A percentile compares a stretch with the other conserved stretches of the same genome.
Conservation (phyloP, 1,140 invertebrate species). For the Pseudomyrmex dendroicus region DNA sequence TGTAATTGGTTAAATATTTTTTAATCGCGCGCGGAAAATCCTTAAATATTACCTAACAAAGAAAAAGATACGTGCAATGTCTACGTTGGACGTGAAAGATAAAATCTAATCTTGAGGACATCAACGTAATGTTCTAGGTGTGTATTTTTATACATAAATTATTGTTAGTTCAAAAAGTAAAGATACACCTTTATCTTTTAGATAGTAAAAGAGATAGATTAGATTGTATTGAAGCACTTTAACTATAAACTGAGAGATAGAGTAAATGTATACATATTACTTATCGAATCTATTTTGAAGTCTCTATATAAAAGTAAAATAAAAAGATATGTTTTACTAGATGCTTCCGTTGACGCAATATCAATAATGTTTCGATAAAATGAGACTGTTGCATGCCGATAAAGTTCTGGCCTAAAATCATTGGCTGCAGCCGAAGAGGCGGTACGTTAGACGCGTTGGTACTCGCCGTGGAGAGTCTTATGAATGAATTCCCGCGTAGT, state of each 20-base stretch:
- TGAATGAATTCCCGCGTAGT: slow-evolving; percentile 75
- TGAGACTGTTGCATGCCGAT: neutral
- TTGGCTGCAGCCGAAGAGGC: slow-evolving; percentile 68
- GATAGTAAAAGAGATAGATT: no score
- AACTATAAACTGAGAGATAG: no score
- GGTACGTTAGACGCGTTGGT: slow-evolving; percentile 68
- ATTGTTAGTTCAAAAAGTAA: no score
- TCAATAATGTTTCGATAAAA: no score
- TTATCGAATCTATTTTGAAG: neutral
- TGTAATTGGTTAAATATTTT: neutral
- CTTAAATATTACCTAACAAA: slow-evolving; percentile 25
- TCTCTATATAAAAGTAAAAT: neutral
- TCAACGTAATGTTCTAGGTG: neutral
- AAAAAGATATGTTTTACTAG: no score
- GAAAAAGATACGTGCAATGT: neutral
- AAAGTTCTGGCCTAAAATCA: slow-evolving; percentile 58
- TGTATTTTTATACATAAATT: neutral
- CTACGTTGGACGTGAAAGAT: neutral
- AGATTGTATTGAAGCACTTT: no score
- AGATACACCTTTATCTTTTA: no score
- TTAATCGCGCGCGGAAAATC: neutral
- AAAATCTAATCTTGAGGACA: neutral
- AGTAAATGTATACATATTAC: neutral
- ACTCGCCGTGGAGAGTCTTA: slow-evolving; percentile 67
- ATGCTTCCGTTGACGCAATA: no score